Percentiles rank a stretch among this genome's conserved stretches.
phyloP scores from a whole-genome alignment of 2,888 invertebrate genomes.

The Mayetiola destructor region DNA sequence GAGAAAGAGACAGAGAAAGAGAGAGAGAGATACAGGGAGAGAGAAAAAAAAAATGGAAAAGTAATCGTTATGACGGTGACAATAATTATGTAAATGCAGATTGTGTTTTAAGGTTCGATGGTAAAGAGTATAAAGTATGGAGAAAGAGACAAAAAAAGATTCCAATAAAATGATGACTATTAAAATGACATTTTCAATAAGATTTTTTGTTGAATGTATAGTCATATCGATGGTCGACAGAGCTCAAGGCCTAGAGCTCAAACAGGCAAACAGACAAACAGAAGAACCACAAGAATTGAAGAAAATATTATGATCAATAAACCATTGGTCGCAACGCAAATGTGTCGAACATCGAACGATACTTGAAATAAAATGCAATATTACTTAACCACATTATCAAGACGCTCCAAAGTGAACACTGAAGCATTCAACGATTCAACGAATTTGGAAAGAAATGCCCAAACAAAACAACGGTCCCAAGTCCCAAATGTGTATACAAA shows the following conservation, averaged over 20 bases:
- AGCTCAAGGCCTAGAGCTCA: no score
- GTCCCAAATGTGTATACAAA: neutral
- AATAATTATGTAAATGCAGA: conserved; percentile 10
- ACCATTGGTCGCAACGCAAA: conserved; percentile 6
- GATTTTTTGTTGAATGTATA: neutral
- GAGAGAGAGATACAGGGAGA: no score
- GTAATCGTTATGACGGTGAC: conserved; percentile 6
- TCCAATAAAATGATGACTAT: conserved; percentile 3
- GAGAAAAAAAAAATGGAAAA: no score
- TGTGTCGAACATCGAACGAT: neutral
- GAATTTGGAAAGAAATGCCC: no score
- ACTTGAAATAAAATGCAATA: no score
- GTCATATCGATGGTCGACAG: no score
- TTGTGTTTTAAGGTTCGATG: neutral
- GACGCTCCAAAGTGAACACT: no score
- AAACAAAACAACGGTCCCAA: neutral
- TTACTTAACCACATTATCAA: no score
- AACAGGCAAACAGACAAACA: no score
- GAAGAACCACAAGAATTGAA: no score
- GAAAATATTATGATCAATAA: neutral
- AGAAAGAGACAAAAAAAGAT: neutral
- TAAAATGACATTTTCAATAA: conserved; percentile 11
- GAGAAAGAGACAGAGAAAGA: no score
- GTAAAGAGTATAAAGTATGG: neutral
- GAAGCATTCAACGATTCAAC: no score